phyloP scores from a whole-genome alignment of 2,113 vertebrate species.

The Elaphurus davidianus region DNA sequence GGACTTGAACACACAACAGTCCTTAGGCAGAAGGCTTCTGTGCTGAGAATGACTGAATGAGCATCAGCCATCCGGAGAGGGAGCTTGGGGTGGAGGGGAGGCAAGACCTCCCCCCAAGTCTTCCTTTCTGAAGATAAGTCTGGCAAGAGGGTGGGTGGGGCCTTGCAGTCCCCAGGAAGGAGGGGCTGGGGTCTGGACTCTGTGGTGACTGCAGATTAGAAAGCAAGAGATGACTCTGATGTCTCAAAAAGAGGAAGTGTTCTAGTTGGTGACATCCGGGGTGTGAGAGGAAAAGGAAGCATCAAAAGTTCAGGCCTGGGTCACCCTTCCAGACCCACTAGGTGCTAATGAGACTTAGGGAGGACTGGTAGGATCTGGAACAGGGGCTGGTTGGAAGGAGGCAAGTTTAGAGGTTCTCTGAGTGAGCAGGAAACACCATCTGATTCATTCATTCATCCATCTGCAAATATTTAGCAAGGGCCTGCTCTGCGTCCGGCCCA shows the following conservation, averaged over 20 bases:
- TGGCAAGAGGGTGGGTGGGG: neutral
- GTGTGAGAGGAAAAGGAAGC: constrained; percentile 35
- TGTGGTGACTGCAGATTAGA: constrained; percentile 31
- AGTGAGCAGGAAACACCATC: neutral
- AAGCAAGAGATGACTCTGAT: constrained; percentile 6
- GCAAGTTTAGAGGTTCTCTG: neutral
- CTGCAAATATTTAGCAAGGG: neutral
- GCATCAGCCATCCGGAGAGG: neutral
- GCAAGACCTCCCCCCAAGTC: neutral
- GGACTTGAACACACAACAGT: neutral
- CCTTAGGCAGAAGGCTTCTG: neutral
- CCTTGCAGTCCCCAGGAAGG: neutral
- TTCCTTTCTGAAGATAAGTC: neutral
- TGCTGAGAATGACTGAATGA: neutral
- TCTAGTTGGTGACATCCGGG: constrained; percentile 60
- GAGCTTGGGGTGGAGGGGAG: neutral
- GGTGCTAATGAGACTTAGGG: neutral
- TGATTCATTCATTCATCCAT: neutral
- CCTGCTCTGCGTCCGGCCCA: neutral
- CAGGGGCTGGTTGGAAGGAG: neutral
- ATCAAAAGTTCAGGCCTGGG: constrained; percentile 45
- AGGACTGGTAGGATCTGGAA: neutral
- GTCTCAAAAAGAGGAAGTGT: constrained; percentile 61
- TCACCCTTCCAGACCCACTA: neutral
- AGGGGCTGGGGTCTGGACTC: neutral